Percentiles rank a stretch among this genome's conserved stretches.
These are phyloP conservation scores for Tenodera sinensis DNA, from an alignment of 2,888 invertebrate genomes.

Conservation along the genomic window DNA sequence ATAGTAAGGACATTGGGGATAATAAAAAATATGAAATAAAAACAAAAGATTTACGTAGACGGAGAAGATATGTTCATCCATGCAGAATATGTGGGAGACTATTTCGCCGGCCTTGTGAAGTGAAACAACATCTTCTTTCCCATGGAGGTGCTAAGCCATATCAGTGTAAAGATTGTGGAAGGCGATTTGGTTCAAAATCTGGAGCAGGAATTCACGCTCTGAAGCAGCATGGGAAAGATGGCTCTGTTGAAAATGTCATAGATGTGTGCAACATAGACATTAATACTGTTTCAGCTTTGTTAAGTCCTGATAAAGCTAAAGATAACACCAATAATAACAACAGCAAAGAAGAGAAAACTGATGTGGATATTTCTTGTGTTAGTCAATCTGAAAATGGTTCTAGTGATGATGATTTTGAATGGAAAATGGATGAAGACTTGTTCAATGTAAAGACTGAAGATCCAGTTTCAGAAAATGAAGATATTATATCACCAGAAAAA, in stretches of 20 bases:
- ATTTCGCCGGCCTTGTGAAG: constrained; percentile 30
- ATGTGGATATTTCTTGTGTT: neutral
- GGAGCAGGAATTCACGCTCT: constrained; percentile 31
- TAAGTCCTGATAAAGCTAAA: neutral
- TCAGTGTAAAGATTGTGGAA: constrained; percentile 28
- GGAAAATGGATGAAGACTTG: constrained; percentile 29
- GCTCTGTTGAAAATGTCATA: constrained; percentile 23
- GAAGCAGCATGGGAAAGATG: constrained; percentile 30
- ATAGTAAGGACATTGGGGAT: neutral
- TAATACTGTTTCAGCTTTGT: neutral
- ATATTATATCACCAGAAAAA: neutral
- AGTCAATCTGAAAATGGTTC: constrained; percentile 6
- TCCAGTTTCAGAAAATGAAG: neutral
- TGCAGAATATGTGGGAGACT: constrained; percentile 29
- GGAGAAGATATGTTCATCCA: constrained; percentile 28
- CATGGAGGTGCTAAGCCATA: constrained; percentile 31
- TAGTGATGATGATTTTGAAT: constrained; percentile 31
- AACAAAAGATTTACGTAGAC: constrained; percentile 22
- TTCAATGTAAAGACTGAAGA: constrained; percentile 17
- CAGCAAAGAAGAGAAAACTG: constrained; percentile 14
- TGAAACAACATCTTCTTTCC: constrained; percentile 31
- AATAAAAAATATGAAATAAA: constrained; percentile 13
- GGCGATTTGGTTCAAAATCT: constrained; percentile 28
- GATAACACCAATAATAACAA: constrained; percentile 3
- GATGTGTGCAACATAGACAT: constrained; percentile 22